A percentile compares a stretch with the other conserved stretches of the same genome.
Conservation (phyloP, 2,888 invertebrate species). For the Microctonus hyperodae region DNA sequence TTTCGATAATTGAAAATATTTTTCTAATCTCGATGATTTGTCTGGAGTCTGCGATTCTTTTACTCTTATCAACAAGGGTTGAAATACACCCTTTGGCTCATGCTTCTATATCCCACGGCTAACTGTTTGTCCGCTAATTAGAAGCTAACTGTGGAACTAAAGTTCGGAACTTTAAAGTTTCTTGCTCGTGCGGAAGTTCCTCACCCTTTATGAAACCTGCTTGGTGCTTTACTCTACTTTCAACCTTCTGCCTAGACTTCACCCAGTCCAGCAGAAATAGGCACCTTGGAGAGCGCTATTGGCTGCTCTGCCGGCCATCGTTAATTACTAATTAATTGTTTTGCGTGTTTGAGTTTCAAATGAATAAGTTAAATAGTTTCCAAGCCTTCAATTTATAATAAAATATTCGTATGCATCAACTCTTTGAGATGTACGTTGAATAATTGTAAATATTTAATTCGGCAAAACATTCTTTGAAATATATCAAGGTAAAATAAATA, state of each 20-base stretch:
- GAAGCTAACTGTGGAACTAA: slow-evolving; percentile 60
- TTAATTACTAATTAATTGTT: slow-evolving; percentile 63
- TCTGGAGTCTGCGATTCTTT: neutral
- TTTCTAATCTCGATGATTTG: neutral
- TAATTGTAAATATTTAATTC: neutral
- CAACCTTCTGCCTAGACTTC: slow-evolving; percentile 14
- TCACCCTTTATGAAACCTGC: slow-evolving; percentile 12
- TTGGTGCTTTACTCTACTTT: slow-evolving; percentile 26
- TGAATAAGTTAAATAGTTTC: slow-evolving; percentile 57
- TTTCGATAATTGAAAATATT: neutral
- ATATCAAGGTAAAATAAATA: neutral
- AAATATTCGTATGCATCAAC: slow-evolving; percentile 26
- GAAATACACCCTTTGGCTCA: slow-evolving; percentile 21
- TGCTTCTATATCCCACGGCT: slow-evolving; percentile 52
- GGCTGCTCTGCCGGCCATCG: slow-evolving; percentile 41
- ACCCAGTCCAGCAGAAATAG: slow-evolving; percentile 13
- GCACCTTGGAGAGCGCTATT: slow-evolving; percentile 26
- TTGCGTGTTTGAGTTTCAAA: slow-evolving; percentile 60
- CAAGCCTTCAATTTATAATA: slow-evolving; percentile 29
- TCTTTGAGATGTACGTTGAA: neutral
- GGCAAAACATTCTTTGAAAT: no score
- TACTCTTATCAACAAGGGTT: neutral
- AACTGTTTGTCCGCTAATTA: slow-evolving; percentile 63
- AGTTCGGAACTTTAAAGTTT: slow-evolving; percentile 61
- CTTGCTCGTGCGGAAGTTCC: slow-evolving; percentile 51